Conservation (phyloP, 2,797 vertebrate genomes). For the Protosalanx chinensis region DNA sequence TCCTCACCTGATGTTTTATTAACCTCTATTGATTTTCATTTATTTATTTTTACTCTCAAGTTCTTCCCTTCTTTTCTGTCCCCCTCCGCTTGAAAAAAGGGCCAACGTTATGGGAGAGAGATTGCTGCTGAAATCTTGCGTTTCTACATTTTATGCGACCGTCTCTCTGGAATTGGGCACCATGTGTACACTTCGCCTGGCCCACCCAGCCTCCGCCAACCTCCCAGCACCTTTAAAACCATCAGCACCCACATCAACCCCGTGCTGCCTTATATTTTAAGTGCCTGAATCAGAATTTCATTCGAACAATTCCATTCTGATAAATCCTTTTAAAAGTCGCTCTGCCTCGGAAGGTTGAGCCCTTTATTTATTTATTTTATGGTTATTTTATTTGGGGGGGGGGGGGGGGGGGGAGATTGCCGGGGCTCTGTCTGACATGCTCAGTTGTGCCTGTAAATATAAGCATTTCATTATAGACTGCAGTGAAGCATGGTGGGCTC, state of each 20-base stretch:
- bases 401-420: slow-evolving; percentile 72
- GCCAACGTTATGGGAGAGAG: slow-evolving; percentile 80
- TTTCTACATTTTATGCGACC: slow-evolving; percentile 72
- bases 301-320: slow-evolving; percentile 95
- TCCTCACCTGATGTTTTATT: slow-evolving; percentile 99
- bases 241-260: slow-evolving; percentile 72
- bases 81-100: slow-evolving; percentile 72
- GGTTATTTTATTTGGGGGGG: slow-evolving; percentile 75
- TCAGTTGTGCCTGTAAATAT: slow-evolving; percentile 98
- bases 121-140: slow-evolving; percentile 75
- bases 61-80: slow-evolving; percentile 25
- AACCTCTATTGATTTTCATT: slow-evolving; percentile 95
- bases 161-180: slow-evolving; percentile 37
- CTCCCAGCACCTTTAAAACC: slow-evolving; percentile 50
- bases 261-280: slow-evolving; percentile 94
- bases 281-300: slow-evolving; percentile 92
- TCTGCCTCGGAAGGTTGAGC: slow-evolving; percentile 82
- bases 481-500: slow-evolving; percentile 91
- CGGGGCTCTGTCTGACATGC: slow-evolving; percentile 90
- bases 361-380: slow-evolving; percentile 86
- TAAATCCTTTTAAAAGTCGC: slow-evolving; percentile 97
- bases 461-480: slow-evolving; percentile 99
- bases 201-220: slow-evolving; percentile 43
- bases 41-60: slow-evolving; percentile 74
- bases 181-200: slow-evolving; percentile 43